phyloP scores from a whole-genome alignment of 2,888 invertebrate genomes.

The Phorcus lineatus region DNA sequence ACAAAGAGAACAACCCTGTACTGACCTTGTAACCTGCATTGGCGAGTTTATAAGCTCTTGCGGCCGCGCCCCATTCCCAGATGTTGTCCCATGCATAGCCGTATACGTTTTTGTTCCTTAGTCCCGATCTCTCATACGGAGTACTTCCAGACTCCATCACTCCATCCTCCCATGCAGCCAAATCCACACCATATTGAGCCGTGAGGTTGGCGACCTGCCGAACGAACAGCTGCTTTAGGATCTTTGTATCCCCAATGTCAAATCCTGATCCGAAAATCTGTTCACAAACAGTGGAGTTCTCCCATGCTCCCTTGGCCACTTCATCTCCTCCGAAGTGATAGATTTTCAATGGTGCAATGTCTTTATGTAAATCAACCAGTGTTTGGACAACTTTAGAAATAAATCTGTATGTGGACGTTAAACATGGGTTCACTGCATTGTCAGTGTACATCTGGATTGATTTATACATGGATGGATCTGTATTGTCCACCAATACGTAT shows the following conservation, averaged over 20 bases:
- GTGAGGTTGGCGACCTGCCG: conserved; percentile 43
- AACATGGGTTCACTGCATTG: conserved; percentile 70
- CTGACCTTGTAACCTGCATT: conserved; percentile 59
- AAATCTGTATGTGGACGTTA: conserved; percentile 65
- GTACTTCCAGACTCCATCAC: conserved; percentile 37
- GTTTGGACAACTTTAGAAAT: conserved; percentile 52
- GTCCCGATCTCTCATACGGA: conserved; percentile 33
- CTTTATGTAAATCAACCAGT: conserved; percentile 52
- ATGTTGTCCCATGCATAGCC: conserved; percentile 59
- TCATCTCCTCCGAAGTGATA: conserved; percentile 70
- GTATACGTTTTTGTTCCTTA: conserved; percentile 42
- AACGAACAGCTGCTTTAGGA: conserved; percentile 44
- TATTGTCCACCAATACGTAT: conserved; percentile 57
- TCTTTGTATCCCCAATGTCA: conserved; percentile 32
- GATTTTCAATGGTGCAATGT: conserved; percentile 54
- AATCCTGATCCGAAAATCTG: conserved; percentile 32
- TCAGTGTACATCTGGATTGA: conserved; percentile 66
- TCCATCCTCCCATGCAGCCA: conserved; percentile 67
- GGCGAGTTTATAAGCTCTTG: conserved; percentile 53
- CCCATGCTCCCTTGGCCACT: conserved; percentile 59
- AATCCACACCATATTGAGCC: conserved; percentile 37
- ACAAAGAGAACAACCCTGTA: not conserved
- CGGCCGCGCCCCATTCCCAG: conserved; percentile 50
- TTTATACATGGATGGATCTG: conserved; percentile 54
- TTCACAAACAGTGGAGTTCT: conserved; percentile 48